Evolutionary conservation across 2,888 invertebrate species (phyloP).

Genomic region (Carpatolechia fugitivella): DNA sequence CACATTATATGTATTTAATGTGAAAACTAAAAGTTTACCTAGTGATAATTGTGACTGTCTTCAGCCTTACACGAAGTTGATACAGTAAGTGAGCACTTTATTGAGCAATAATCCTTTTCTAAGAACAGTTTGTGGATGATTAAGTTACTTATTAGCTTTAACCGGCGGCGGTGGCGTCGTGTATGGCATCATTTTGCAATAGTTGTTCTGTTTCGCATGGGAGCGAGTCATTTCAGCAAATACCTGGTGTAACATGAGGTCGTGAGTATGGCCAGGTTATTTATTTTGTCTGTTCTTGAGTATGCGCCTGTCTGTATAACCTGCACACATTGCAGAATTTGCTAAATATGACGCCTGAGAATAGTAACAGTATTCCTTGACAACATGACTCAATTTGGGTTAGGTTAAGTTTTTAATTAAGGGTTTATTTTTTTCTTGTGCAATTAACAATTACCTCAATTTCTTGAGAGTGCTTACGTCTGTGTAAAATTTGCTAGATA

Average conservation of each 20-base stretch:
- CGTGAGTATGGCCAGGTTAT: conserved; percentile 11
- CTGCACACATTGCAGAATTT: not conserved
- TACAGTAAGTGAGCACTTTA: conserved; percentile 6
- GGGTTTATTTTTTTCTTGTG: no score
- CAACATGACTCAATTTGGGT: not conserved
- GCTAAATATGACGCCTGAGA: conserved; percentile 6
- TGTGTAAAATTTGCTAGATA: no score
- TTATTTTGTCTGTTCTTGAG: conserved; percentile 22
- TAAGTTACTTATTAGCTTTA: not conserved
- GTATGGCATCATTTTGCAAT: not conserved
- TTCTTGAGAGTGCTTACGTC: no score
- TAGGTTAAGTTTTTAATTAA: no score
- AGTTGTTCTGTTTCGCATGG: conserved; percentile 26
- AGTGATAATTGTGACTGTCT: not conserved
- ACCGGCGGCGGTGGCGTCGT: not conserved
- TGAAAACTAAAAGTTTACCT: not conserved
- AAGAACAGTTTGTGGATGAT: not conserved
- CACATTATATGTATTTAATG: not conserved
- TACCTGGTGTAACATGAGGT: conserved; percentile 16
- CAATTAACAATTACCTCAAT: no score
- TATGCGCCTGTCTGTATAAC: not conserved
- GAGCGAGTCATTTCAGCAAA: conserved; percentile 21
- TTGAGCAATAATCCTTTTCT: not conserved
- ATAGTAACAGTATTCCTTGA: not conserved
- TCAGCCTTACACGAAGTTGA: not conserved